Percentiles rank a stretch among this genome's conserved stretches.
Evolutionary conservation across 2,797 vertebrate genomes (phyloP).

Genomic region (Pristis pectinata): DNA sequence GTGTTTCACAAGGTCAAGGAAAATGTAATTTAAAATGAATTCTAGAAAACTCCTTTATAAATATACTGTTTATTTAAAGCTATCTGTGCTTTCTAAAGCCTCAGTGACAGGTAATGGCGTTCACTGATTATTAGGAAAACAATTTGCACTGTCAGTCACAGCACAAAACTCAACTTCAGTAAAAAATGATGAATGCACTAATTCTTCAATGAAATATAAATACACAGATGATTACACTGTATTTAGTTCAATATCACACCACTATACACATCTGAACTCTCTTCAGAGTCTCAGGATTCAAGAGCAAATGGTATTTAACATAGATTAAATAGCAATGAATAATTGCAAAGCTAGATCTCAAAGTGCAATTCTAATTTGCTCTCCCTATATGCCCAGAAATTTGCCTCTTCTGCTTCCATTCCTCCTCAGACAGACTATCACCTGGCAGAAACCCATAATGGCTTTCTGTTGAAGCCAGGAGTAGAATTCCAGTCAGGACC

Average conservation of each 20-base stretch:
- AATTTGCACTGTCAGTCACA: neutral
- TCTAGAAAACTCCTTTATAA: neutral
- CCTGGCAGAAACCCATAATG: neutral
- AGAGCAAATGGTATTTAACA: neutral
- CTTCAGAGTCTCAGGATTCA: neutral
- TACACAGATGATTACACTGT: neutral
- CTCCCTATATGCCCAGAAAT: too few relatives aligned
- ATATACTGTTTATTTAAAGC: neutral
- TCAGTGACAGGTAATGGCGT: neutral
- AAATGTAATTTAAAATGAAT: neutral
- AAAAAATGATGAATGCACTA: neutral
- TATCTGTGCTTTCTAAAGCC: neutral
- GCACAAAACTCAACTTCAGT: neutral
- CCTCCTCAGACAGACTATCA: neutral
- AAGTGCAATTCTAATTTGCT: too few relatives aligned
- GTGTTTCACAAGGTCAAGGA: neutral
- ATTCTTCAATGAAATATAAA: neutral
- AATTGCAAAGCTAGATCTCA: neutral
- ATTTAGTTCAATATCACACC: neutral
- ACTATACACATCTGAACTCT: neutral
- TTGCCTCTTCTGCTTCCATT: neutral
- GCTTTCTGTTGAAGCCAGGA: neutral
- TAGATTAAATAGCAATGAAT: neutral
- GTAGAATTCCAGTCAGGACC: neutral
- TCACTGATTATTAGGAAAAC: constrained; percentile 20